Evolutionary conservation across 2,888 invertebrate genomes (phyloP).

Genomic region (Pollenia labialis): DNA sequence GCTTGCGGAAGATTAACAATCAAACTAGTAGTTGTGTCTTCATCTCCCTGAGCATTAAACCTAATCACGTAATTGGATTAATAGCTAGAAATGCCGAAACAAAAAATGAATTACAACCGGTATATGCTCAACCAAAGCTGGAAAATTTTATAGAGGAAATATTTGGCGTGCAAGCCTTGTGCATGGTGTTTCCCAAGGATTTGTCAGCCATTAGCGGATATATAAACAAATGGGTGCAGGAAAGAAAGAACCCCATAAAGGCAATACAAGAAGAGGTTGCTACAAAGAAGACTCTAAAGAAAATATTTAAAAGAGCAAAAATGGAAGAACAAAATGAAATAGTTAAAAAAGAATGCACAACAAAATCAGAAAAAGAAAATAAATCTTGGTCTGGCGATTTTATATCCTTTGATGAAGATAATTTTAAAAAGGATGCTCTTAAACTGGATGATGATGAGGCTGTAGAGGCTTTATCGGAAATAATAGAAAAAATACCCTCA

Average conservation of each 20-base stretch:
- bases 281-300: constrained; percentile 33
- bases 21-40: constrained; percentile 77
- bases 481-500: constrained; percentile 67
- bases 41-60: constrained; percentile 78
- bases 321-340: not conserved
- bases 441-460: constrained; percentile 69
- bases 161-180: constrained; percentile 77
- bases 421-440: constrained; percentile 42
- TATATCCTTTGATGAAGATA: constrained; percentile 75
- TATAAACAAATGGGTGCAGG: constrained; percentile 76
- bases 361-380: not conserved
- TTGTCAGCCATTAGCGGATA: constrained; percentile 67
- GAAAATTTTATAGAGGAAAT: constrained; percentile 77
- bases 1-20: constrained; percentile 78
- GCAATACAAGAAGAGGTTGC: not conserved
- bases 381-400: constrained; percentile 76
- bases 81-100: constrained; percentile 77
- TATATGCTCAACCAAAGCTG: constrained; percentile 78
- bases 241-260: constrained; percentile 36
- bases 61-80: constrained; percentile 77
- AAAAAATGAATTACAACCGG: constrained; percentile 76
- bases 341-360: not conserved
- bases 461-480: constrained; percentile 73
- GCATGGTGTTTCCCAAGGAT: constrained; percentile 76
- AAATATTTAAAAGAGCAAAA: not conserved